Conservation (phyloP, 1,140 invertebrate genomes). For the Wiebesia pumilae region DNA sequence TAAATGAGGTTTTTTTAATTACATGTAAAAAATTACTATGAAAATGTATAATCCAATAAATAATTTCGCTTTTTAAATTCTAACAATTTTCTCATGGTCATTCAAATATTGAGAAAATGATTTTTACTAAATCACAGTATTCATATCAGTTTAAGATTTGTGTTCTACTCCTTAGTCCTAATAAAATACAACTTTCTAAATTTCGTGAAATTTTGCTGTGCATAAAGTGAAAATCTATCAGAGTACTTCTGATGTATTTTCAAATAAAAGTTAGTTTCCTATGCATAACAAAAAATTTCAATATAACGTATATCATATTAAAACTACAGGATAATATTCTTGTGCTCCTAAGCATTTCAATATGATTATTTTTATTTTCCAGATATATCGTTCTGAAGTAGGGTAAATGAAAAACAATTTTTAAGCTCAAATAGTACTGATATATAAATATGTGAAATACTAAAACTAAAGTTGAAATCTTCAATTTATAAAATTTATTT, state of each 20-base stretch:
- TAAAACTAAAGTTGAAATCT: slow-evolving; percentile 1
- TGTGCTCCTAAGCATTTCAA: neutral
- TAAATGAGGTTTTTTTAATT: too few species aligned
- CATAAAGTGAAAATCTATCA: neutral
- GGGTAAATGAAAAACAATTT: neutral
- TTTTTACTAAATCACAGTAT: too few species aligned
- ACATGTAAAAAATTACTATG: too few species aligned
- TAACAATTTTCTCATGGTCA: too few species aligned
- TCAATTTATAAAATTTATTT: neutral
- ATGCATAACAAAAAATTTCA: slow-evolving; percentile 12
- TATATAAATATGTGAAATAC: neutral
- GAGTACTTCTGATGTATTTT: neutral
- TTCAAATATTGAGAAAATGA: too few species aligned
- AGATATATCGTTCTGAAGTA: neutral
- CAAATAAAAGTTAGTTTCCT: slow-evolving; percentile 8
- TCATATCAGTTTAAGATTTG: neutral
- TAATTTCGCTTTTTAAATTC: too few species aligned
- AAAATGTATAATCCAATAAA: too few species aligned
- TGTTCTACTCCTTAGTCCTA: neutral
- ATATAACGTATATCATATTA: neutral
- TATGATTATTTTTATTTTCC: slow-evolving; percentile 13
- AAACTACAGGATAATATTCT: slow-evolving; percentile 6
- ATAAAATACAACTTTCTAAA: neutral
- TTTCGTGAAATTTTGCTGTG: too few species aligned
- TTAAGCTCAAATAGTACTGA: neutral